Base-by-base conservation (phyloP, 2,888 invertebrate species). In the Catocala nupta region DNA sequence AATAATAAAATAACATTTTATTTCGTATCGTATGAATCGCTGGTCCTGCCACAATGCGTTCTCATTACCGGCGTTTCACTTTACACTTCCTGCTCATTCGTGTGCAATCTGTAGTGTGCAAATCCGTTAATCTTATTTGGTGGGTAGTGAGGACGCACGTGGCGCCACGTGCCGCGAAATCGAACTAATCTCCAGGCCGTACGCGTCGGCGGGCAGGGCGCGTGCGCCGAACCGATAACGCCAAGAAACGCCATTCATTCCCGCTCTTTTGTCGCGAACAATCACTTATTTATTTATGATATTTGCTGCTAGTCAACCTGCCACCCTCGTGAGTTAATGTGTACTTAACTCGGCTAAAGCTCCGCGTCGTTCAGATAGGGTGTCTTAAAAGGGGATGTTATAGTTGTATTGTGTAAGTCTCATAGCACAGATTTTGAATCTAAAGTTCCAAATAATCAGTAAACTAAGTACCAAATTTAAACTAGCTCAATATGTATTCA, bases 81-180 rank as follows among this genome's bases (percentile, higher is more conserved):
- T 93, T 92, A 92, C 93, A 93, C 93, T 93, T 94, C 93, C 93
- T 91, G 92, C 85, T 83, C 85, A 92, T 92, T 93, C 90, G 90
- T 92, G 93, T 93, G 92, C 93, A 94, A 93, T 94, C 92, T 93
- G 94, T 93, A 93, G 93, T 93, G 92, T 90, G 91, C 91, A 93
- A 93, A 94, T 94, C 94, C 92, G 92, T 90, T 94, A 94, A 94
- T 94, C 93, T 94, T 87, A 91, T 93, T 93, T 91, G 85, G 91
- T 86, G 91, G 91, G 91, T 89, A 89, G 87, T 83, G 80, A 73
- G 68, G 64, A 74, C 77, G 87, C 93, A 93, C 94, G 93, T 91
- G 93, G 90, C 93, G 93, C 89, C 93, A 90, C 93, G 93, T 92
- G 93, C 84, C 92, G 71, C 81, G 82, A 89, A 92, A 93, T 93